A percentile compares a stretch with the other conserved stretches of the same genome.
These are phyloP conservation scores for Oncorhynchus mykiss DNA, from an alignment of 2,113 vertebrate species.

Conservation along the genomic window DNA sequence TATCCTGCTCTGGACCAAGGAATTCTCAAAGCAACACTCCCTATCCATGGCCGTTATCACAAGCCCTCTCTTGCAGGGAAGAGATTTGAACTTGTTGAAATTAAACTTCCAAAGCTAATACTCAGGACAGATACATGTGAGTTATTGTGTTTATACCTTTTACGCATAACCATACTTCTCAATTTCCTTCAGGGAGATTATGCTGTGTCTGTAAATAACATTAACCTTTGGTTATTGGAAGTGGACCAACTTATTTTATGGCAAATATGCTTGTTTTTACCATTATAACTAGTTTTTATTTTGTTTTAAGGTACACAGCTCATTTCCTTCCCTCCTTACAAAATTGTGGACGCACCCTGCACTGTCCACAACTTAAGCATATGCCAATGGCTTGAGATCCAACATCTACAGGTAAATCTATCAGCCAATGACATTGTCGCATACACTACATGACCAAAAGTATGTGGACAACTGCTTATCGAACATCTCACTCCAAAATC, in stretches of 20 bases:
- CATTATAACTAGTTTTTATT: constrained; percentile 1
- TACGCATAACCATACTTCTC: too few species aligned
- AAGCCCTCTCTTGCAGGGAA: constrained; percentile 61
- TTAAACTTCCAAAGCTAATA: constrained; percentile 79
- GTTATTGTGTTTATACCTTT: constrained; percentile 11
- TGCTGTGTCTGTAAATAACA: background rate
- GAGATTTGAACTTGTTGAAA: constrained; percentile 43
- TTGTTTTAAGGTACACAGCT: constrained; percentile 62
- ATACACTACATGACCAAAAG: too few species aligned
- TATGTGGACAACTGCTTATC: too few species aligned
- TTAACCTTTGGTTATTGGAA: background rate
- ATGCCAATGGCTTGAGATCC: constrained; percentile 70
- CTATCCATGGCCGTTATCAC: constrained; percentile 87
- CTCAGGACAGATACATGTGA: constrained; percentile 62
- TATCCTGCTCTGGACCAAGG: constrained; percentile 58
- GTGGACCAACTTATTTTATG: background rate
- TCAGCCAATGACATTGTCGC: background rate
- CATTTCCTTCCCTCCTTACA: constrained; percentile 47
- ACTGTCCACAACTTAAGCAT: constrained; percentile 59
- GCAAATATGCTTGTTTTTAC: background rate
- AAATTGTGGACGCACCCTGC: constrained; percentile 63
- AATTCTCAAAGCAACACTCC: constrained; percentile 71
- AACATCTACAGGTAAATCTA: constrained; percentile 53
- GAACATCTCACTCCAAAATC: too few species aligned
- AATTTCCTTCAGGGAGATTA: too few species aligned